Evolutionary conservation across 1,140 invertebrate species (phyloP).

Genomic region (Heliconius congener): DNA sequence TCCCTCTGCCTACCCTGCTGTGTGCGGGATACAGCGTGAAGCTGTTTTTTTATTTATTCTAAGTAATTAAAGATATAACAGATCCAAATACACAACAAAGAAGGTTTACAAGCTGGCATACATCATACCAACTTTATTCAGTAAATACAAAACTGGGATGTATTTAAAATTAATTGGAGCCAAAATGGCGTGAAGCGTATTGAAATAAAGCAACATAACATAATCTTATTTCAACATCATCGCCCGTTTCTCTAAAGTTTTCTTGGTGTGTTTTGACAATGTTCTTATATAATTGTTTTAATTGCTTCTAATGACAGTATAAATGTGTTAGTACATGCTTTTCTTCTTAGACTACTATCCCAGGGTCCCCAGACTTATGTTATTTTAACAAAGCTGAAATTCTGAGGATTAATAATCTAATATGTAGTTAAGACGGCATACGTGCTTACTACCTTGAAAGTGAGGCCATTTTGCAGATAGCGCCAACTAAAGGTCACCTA

Average conservation of each 20-base stretch:
- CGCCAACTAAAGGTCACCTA: too few relatives aligned
- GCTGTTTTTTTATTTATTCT: too few relatives aligned
- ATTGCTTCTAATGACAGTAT: not conserved
- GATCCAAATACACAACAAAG: not conserved
- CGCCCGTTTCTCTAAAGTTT: not conserved
- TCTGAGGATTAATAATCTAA: too few relatives aligned
- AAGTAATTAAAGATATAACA: too few relatives aligned
- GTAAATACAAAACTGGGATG: not conserved
- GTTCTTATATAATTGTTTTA: constrained; percentile 2
- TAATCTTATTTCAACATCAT: not conserved
- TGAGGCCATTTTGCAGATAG: too few relatives aligned
- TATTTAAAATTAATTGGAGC: constrained; percentile 1
- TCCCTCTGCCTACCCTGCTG: too few relatives aligned
- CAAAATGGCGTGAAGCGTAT: not conserved
- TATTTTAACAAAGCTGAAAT: too few relatives aligned
- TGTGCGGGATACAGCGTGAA: too few relatives aligned
- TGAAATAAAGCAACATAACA: not conserved
- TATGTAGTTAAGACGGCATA: too few relatives aligned
- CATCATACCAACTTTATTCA: not conserved
- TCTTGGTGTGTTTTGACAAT: constrained; percentile 2
- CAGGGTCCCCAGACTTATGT: too few relatives aligned
- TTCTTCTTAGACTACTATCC: too few relatives aligned
- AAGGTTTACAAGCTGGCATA: not conserved
- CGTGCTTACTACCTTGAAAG: too few relatives aligned
- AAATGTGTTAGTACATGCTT: not conserved